These are phyloP conservation scores for Graphium colonna DNA, from an alignment of 2,888 invertebrate species.

Conservation along the genomic window DNA sequence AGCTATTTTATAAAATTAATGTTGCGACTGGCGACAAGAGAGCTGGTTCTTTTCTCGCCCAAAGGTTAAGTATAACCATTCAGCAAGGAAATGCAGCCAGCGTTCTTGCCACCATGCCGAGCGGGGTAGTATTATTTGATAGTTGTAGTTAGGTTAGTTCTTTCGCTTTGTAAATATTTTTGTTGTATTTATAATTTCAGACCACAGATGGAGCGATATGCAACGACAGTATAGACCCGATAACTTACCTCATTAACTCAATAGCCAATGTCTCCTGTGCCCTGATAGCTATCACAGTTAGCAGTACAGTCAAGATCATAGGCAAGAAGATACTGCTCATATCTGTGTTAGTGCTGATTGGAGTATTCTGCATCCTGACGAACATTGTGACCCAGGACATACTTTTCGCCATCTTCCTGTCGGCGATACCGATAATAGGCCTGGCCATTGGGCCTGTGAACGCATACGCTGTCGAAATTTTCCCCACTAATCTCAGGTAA, in stretches of 20 bases:
- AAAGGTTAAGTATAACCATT: too few species aligned
- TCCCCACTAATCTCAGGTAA: slow-evolving; percentile 70
- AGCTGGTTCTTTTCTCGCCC: too few species aligned
- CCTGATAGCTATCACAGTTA: slow-evolving; percentile 49
- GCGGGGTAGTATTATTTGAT: too few species aligned
- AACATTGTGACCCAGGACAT: slow-evolving; percentile 60
- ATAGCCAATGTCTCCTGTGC: slow-evolving; percentile 52
- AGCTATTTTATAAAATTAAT: too few species aligned
- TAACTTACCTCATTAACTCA: slow-evolving; percentile 57
- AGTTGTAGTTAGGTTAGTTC: too few species aligned
- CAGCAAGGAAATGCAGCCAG: too few species aligned
- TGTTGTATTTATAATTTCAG: slow-evolving; percentile 39
- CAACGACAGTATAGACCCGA: slow-evolving; percentile 52
- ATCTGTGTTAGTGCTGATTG: slow-evolving; percentile 47
- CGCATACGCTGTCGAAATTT: slow-evolving; percentile 66
- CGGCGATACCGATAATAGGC: slow-evolving; percentile 55
- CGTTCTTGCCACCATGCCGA: too few species aligned
- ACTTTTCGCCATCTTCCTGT: slow-evolving; percentile 58
- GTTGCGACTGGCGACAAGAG: too few species aligned
- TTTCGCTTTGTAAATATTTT: too few species aligned
- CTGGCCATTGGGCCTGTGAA: slow-evolving; percentile 66
- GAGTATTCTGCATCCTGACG: slow-evolving; percentile 51
- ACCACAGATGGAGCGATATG: slow-evolving; percentile 44
- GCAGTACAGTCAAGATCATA: slow-evolving; percentile 55
- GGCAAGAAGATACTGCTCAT: slow-evolving; percentile 64